Evolutionary conservation across 2,888 invertebrate genomes (phyloP), one percentile per base, ranked within the genome.

Genomic region (Imbricaverruca yamaguchii): DNA sequence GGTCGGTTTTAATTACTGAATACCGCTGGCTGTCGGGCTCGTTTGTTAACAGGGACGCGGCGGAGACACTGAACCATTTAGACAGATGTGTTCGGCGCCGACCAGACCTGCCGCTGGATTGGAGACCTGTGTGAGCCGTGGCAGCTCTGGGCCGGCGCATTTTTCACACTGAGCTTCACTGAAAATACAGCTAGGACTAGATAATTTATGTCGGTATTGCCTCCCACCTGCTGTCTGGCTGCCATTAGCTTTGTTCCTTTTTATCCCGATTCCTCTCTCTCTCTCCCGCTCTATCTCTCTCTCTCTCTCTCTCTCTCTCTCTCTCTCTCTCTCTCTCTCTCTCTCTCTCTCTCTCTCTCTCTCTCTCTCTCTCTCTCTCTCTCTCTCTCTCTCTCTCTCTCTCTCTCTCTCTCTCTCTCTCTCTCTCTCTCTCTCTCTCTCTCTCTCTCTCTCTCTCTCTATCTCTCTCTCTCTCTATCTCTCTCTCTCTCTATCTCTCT

Each of bases 401-500:
- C 65, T 67, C 65, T 67, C 65, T 67, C 23, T 67, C 65, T 67
- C 65, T 67, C 65, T 67, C 21, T 23, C 65, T 67, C 23, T n/a
- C 65, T 67, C 65, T 23, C 23, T 67, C 65, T 67, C 65, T 23
- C 23, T 67, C 65, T 67, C 65, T 21, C 23, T 67, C 65, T 67
- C 65, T 23, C 23, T 67, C 65, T 67, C 65, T 23, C 10, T 67
- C 23, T 67, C 65, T 23, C 10, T 67, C 65, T 67, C 65, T 23
- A 1, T 67, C 65, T 23, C 65, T 21, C 23, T 67, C 65, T 67
- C 65, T n/a, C 23, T 67, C 65, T 23, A 23, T 39, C 39, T 39
- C 65, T 23, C 65, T 67, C 23, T 67, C n/a, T 67, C 23, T 67
- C 65, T 67, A 3, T 67, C 65, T 67, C 65, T 67, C 65, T 23